These are phyloP conservation scores for Taeniopygia guttata DNA, from an alignment of 2,797 vertebrate species.

Conservation along the genomic window DNA sequence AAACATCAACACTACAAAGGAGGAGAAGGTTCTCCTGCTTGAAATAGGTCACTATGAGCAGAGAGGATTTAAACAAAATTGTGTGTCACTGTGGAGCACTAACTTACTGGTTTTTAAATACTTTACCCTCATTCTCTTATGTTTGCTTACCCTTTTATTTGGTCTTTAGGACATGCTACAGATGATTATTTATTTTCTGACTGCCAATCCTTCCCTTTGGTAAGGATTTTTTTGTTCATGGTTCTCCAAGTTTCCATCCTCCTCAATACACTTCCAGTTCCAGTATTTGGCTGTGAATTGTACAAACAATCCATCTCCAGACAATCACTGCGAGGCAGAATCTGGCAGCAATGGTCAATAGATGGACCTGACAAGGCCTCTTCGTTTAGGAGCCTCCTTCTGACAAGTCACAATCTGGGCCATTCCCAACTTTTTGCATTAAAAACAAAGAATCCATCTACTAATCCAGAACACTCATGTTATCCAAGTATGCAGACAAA, in stretches of 20 bases:
- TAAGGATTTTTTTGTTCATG: background rate
- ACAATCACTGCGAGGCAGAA: rapidly evolving
- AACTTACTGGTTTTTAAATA: background rate
- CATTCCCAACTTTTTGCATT: background rate
- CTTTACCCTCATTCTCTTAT: background rate
- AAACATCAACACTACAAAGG: background rate
- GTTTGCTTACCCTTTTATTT: background rate
- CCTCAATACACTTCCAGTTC: background rate
- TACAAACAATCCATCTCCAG: background rate
- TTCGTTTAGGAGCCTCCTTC: background rate
- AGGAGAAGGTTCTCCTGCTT: background rate
- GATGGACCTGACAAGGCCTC: background rate
- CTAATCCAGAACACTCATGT: background rate
- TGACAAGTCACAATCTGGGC: background rate
- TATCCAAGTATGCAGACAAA: background rate
- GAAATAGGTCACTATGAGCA: background rate
- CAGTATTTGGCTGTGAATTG: background rate
- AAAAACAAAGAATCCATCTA: background rate
- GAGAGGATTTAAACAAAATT: background rate
- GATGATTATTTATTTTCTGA: background rate
- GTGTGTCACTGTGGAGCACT: background rate
- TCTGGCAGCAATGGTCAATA: background rate
- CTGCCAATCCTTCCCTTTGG: background rate
- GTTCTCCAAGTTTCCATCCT: background rate
- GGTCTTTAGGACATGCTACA: background rate